Percentiles rank a stretch among this genome's conserved stretches.
phyloP scores from a whole-genome alignment of 2,888 invertebrate genomes.

The Protophormia terraenovae region DNA sequence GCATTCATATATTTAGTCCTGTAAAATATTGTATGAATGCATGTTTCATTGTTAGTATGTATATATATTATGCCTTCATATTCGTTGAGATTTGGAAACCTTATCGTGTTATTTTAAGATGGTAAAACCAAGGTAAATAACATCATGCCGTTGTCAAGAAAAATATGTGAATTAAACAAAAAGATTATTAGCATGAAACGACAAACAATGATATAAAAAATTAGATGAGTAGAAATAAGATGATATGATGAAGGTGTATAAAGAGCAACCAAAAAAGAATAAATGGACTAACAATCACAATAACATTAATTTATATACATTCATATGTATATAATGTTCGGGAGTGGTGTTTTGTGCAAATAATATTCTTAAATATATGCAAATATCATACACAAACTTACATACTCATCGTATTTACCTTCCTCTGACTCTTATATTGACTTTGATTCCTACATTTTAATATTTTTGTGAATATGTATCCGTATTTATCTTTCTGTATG shows the following conservation, averaged over 20 bases:
- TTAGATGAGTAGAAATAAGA: not conserved
- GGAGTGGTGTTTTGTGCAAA: constrained; percentile 52
- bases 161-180: constrained; percentile 68
- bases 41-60: not conserved
- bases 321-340: not conserved
- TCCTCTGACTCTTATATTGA: constrained; percentile 29
- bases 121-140: constrained; percentile 55
- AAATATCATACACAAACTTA: constrained; percentile 22
- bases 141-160: constrained; percentile 65
- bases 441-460: constrained; percentile 14
- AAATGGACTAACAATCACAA: constrained; percentile 22
- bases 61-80: not conserved
- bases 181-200: constrained; percentile 68
- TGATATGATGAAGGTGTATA: not conserved
- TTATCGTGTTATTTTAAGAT: constrained; percentile 59
- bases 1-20: not conserved
- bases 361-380: constrained; percentile 49
- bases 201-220: constrained; percentile 12
- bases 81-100: constrained; percentile 8
- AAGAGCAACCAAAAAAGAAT: constrained; percentile 4
- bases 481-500: no score
- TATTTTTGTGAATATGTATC: not conserved
- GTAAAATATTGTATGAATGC: not conserved
- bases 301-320: not conserved
- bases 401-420: constrained; percentile 2